Conservation (phyloP, 2,797 vertebrate species). For the Galagoides demidoff region DNA sequence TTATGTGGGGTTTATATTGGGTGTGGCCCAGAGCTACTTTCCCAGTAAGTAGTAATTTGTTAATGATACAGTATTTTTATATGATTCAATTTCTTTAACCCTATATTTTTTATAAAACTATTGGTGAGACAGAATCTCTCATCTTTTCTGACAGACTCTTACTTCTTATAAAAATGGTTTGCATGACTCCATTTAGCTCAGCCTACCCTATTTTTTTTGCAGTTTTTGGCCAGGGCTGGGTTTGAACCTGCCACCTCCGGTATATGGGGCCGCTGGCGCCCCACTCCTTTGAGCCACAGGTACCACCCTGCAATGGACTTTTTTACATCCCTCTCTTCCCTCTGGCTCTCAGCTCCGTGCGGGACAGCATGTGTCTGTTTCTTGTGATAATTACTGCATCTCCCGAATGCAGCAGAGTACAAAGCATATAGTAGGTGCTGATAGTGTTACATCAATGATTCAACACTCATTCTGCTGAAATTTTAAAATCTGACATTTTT, state of each 20-base stretch:
- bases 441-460: not conserved
- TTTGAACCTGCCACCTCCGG: no score
- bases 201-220: not conserved
- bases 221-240: no score
- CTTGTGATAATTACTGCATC: not conserved
- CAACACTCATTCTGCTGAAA: not conserved
- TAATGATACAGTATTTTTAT: not conserved
- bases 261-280: no score
- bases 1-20: not conserved
- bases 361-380: not conserved
- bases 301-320: not conserved
- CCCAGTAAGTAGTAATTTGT: not conserved
- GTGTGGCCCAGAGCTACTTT: not conserved
- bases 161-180: not conserved
- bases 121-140: not conserved
- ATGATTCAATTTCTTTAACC: not conserved
- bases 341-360: not conserved
- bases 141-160: not conserved
- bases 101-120: not conserved
- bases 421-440: no score
- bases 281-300: no score
- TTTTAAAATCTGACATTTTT: slow-evolving; percentile 13
- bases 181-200: not conserved
- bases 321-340: not conserved
- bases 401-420: not conserved